phyloP scores from a whole-genome alignment of 53 echinoderm and acorn worm species.

The Pentamera pediparva region DNA sequence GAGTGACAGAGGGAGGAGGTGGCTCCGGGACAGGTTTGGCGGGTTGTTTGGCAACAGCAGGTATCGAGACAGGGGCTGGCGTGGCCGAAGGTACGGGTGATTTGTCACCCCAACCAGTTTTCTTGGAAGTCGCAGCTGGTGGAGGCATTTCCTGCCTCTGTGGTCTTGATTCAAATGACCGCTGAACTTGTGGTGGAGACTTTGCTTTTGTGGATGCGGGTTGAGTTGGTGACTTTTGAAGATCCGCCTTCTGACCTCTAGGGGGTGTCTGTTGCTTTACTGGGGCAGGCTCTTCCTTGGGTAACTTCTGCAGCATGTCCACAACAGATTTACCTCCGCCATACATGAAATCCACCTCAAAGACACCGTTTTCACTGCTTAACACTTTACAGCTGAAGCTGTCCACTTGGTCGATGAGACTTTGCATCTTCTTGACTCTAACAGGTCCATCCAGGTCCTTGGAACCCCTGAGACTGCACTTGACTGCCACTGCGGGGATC shows the following conservation, averaged over 20 bases:
- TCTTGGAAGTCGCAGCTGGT: not conserved
- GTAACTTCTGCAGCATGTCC: conserved; percentile 30
- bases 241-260: conserved; percentile 7
- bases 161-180: conserved; percentile 3
- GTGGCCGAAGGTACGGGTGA: not conserved
- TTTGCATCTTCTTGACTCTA: conserved; percentile 43
- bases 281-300: conserved; percentile 41
- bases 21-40: not conserved
- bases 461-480: conserved; percentile 66
- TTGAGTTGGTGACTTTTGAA: not conserved
- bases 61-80: not conserved
- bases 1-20: not conserved
- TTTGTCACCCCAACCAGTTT: conserved; percentile 12
- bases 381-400: conserved; percentile 54
- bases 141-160: not conserved
- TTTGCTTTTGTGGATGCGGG: not conserved
- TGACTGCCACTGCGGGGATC: conserved; percentile 71
- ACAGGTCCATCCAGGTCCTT: conserved; percentile 38
- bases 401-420: conserved; percentile 50
- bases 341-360: conserved; percentile 76
- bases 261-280: conserved; percentile 29
- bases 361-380: conserved; percentile 58
- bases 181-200: not conserved
- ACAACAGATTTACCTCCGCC: conserved; percentile 40
- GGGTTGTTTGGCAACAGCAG: not conserved